These are phyloP conservation scores for Magallana angulata DNA, from an alignment of 1,140 invertebrate genomes.

Conservation along the genomic window DNA sequence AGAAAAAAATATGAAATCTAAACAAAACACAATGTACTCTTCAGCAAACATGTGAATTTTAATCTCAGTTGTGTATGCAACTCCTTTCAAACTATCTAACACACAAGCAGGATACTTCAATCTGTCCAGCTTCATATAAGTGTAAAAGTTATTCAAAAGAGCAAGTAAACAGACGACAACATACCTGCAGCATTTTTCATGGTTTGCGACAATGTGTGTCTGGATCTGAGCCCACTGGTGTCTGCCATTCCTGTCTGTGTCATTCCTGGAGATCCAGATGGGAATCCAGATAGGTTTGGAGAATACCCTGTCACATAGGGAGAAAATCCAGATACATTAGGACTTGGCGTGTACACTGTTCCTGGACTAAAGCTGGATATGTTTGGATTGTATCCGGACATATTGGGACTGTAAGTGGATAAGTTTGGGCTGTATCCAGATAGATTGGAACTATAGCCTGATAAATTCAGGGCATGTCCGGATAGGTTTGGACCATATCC, in stretches of 20 bases:
- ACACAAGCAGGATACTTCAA: no score
- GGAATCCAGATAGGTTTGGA: constrained; percentile 4
- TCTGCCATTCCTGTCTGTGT: constrained; percentile 34
- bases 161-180: no score
- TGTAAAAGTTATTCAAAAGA: no score
- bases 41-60: no score
- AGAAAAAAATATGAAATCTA: no score
- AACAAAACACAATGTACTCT: no score
- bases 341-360: constrained; percentile 16
- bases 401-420: background rate
- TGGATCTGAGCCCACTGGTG: constrained; percentile 41
- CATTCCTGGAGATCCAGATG: constrained; percentile 39
- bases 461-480: background rate
- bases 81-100: no score
- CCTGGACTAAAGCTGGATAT: constrained; percentile 28
- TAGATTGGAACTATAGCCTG: background rate
- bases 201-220: constrained; percentile 44
- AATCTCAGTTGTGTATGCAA: no score
- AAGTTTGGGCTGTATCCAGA: background rate
- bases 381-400: constrained; percentile 32
- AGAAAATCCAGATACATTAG: constrained; percentile 52
- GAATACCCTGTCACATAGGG: constrained; percentile 37
- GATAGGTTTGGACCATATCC: background rate
- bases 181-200: constrained; percentile 53
- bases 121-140: no score